Percentiles rank a stretch among this genome's conserved stretches.
phyloP scores from a whole-genome alignment of 1,140 invertebrate species.

The Batillaria attramentaria region DNA sequence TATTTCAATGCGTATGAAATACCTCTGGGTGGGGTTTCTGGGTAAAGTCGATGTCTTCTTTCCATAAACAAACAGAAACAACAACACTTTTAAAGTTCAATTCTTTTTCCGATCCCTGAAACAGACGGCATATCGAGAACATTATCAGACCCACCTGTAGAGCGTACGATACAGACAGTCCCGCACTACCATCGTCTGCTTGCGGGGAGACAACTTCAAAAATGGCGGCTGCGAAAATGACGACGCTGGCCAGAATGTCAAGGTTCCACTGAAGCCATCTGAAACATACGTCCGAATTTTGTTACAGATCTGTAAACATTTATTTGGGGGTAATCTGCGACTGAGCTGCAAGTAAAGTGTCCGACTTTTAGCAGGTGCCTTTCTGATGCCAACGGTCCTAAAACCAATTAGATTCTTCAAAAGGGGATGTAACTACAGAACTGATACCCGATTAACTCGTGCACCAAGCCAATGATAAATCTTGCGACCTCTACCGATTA shows the following conservation, averaged over 20 bases:
- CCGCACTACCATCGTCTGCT: slow-evolving; percentile 54
- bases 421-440: too few species aligned
- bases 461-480: too few species aligned
- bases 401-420: too few species aligned
- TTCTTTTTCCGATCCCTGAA: too few species aligned
- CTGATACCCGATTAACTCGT: too few species aligned
- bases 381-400: too few species aligned
- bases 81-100: not conserved
- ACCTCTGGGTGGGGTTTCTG: too few species aligned
- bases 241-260: slow-evolving; percentile 65
- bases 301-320: not conserved
- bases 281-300: slow-evolving; percentile 9
- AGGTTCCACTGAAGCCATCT: slow-evolving; percentile 69
- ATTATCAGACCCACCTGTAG: slow-evolving; percentile 58
- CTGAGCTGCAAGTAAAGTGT: not conserved
- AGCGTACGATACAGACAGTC: slow-evolving; percentile 70
- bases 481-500: too few species aligned
- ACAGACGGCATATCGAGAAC: too few species aligned
- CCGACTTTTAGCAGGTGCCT: not conserved
- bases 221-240: slow-evolving; percentile 90
- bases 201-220: slow-evolving; percentile 87
- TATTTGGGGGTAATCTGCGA: not conserved
- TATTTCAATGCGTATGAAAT: too few species aligned
- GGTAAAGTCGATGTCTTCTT: too few species aligned
- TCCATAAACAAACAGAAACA: slow-evolving; percentile 23